Base-by-base conservation (phyloP, 2,113 vertebrate species). In the Daubentonia madagascariensis region DNA sequence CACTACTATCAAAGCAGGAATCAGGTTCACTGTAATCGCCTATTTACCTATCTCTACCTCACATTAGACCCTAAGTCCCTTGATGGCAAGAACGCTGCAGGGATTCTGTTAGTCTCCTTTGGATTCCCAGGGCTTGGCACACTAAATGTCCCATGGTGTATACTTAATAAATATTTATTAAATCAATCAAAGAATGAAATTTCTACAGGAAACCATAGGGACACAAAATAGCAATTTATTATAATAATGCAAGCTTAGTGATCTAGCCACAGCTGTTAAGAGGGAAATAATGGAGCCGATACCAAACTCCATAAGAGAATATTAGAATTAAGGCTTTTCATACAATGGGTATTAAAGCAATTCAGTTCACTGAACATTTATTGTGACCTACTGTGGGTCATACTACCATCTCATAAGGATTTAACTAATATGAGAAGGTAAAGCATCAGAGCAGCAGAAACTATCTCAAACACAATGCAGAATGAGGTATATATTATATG, bases 171-270 rank as follows among this genome's bases (percentile, higher is more conserved):
- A 91, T 86, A 90, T 80, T 89, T 94, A 80, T 43, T 92, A 37
- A 97, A 52, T 89, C 45, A 83, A 72, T 92, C 85, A 87, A 91
- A 43, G 59, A 97, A 79, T 87, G 28, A 83, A 78, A 72, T 91
- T 96, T 89, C 91, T 81, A 81, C 5, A 95, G 23, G 63, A 97
- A 96, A 40, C 83, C 79, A 92, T 10, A n/a, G 72, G 35, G 70
- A 84, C 30, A 80, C 61, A 94, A 88, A 96, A 89, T 59, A 92
- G 48, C 32, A 89, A 92, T 76, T 76, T 76, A 61, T 61, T 61
- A 28, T 28, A 57, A 57, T 57, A 57, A 95, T 88, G n/a, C 78
- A 63, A 94, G 22, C 9, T 83, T 91, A 85, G 93, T 37, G n/a
- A 95, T 70, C 68, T 59, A 89, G 63, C 54, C 54, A 87, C 67